phyloP scores from a whole-genome alignment of 2,797 vertebrate species.

The Acanthis flammea region DNA sequence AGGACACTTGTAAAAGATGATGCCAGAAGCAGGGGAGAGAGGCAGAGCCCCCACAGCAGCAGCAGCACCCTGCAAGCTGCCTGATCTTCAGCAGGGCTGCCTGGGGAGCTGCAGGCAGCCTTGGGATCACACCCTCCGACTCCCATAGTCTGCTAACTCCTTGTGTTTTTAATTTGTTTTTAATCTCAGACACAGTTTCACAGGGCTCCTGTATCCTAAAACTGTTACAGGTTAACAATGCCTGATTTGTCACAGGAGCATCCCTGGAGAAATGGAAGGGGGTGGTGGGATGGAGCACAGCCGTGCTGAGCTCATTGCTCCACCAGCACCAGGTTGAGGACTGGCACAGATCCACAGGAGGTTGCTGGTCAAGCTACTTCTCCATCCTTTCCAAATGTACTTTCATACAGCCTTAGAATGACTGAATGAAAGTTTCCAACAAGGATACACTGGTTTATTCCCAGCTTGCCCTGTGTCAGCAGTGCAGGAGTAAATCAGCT shows the following conservation, averaged over 20 bases:
- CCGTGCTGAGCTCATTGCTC: fast-evolving
- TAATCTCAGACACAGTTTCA: neutral
- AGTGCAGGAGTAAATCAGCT: neutral
- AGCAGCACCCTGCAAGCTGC: neutral
- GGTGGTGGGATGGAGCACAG: neutral
- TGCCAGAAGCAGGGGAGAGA: neutral
- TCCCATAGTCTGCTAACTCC: fast-evolving
- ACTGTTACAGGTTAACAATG: neutral
- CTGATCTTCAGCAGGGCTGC: neutral
- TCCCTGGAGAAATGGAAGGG: neutral
- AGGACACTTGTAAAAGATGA: neutral
- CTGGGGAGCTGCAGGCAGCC: neutral
- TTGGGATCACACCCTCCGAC: neutral
- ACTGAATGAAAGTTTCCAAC: neutral
- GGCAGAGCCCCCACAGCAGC: neutral
- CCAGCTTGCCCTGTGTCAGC: neutral
- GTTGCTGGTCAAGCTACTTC: neutral
- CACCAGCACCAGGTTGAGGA: fast-evolving
- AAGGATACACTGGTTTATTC: neutral
- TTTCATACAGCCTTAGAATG: neutral
- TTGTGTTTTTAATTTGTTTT: neutral
- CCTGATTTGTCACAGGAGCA: neutral
- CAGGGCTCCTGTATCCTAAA: neutral
- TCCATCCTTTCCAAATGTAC: neutral
- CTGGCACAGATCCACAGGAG: neutral